A percentile compares a stretch with the other conserved stretches of the same genome.
These are phyloP conservation scores for Telenomus remus DNA, from an alignment of 1,140 invertebrate genomes.

Conservation along the genomic window DNA sequence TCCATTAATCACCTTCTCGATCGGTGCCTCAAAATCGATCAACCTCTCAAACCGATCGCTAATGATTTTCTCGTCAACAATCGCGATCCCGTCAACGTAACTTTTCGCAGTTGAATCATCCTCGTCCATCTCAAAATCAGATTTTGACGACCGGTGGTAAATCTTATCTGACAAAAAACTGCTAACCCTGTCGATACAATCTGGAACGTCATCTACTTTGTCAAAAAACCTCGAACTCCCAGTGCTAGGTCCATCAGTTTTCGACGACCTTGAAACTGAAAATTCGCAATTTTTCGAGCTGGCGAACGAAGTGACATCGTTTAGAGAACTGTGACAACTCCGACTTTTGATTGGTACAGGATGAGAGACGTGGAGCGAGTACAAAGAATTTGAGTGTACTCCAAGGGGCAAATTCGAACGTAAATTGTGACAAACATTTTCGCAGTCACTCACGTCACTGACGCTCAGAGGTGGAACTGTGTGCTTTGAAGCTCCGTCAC, in stretches of 20 bases:
- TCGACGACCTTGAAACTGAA: constrained; percentile 55
- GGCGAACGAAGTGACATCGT: constrained; percentile 62
- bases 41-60: constrained; percentile 49
- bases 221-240: constrained; percentile 59
- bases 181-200: constrained; percentile 46
- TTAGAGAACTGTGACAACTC: constrained; percentile 66
- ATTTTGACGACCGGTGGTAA: constrained; percentile 38
- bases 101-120: constrained; percentile 30
- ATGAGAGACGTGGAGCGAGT: constrained; percentile 61
- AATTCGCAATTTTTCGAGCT: constrained; percentile 64
- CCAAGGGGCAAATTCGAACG: constrained; percentile 34
- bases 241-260: constrained; percentile 60
- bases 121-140: constrained; percentile 14
- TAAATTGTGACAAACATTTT: constrained; percentile 17
- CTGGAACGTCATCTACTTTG: constrained; percentile 46
- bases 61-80: constrained; percentile 26
- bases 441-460: constrained; percentile 46
- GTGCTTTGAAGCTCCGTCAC: constrained; percentile 52
- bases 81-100: constrained; percentile 17
- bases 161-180: constrained; percentile 35
- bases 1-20: constrained; percentile 29
- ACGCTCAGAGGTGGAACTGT: constrained; percentile 21
- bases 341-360: constrained; percentile 55
- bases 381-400: constrained; percentile 66
- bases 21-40: constrained; percentile 60